These are phyloP conservation scores for Columba livia DNA, from an alignment of 2,113 vertebrate genomes.

Conservation along the genomic window DNA sequence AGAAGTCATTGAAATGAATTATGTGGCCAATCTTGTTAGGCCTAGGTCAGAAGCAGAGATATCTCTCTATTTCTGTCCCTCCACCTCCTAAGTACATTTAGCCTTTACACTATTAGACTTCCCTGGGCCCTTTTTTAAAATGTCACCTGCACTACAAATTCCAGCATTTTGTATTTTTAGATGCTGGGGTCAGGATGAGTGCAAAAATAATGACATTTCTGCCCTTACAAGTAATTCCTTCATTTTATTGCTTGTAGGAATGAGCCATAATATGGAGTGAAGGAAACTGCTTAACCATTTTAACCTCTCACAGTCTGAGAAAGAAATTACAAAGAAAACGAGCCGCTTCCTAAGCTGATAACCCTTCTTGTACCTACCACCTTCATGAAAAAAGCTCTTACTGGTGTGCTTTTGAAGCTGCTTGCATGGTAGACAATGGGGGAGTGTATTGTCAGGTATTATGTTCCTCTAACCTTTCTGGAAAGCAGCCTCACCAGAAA, in stretches of 20 bases:
- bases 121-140: conserved; percentile 61
- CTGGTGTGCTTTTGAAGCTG: conserved; percentile 26
- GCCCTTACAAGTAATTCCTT: conserved; percentile 69
- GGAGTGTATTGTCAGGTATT: background rate
- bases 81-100: conserved; percentile 66
- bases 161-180: conserved; percentile 78
- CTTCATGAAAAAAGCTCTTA: background rate
- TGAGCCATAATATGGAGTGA: conserved; percentile 47
- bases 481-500: conserved; percentile 10
- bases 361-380: background rate
- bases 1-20: conserved; percentile 72
- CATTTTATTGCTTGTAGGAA: conserved; percentile 63
- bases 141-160: conserved; percentile 77
- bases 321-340: conserved; percentile 26
- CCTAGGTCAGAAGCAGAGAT: conserved; percentile 66
- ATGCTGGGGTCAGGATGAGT: conserved; percentile 69
- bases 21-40: conserved; percentile 64
- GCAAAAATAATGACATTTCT: conserved; percentile 72
- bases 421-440: background rate
- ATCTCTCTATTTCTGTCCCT: conserved; percentile 68
- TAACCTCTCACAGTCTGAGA: conserved; percentile 65
- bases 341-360: background rate
- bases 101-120: conserved; percentile 69
- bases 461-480: background rate
- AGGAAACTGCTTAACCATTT: conserved; percentile 55